Conservation (phyloP, 2,888 invertebrate genomes). For the Endotricha flammealis region DNA sequence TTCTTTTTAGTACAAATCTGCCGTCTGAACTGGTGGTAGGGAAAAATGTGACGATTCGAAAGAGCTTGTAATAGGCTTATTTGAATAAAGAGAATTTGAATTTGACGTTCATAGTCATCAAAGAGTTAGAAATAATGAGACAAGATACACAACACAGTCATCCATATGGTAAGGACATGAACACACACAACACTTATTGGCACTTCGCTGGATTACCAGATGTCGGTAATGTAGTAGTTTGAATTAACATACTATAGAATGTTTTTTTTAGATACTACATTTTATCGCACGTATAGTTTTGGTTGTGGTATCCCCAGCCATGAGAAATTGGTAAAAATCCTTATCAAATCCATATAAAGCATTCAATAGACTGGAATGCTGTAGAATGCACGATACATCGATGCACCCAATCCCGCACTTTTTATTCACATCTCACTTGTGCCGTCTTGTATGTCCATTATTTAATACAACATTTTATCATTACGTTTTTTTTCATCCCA, state of each 20-base stretch:
- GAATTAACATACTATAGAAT: constrained; percentile 48
- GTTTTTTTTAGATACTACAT: constrained; percentile 37
- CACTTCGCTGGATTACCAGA: constrained; percentile 27
- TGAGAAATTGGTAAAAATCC: constrained; percentile 44
- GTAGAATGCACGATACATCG: constrained; percentile 38
- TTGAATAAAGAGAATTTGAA: too few species aligned
- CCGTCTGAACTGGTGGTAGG: too few species aligned
- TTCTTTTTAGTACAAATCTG: too few species aligned
- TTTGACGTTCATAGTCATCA: too few species aligned
- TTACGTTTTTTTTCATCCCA: constrained; percentile 25
- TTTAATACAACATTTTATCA: constrained; percentile 19
- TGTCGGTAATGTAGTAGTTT: constrained; percentile 57
- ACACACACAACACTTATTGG: too few species aligned
- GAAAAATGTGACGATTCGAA: too few species aligned
- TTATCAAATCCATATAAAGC: constrained; percentile 41
- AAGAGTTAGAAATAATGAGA: too few species aligned
- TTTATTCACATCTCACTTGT: constrained; percentile 48
- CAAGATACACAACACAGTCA: too few species aligned
- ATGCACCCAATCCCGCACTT: constrained; percentile 31
- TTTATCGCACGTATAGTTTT: constrained; percentile 51
- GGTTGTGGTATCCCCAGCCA: constrained; percentile 53
- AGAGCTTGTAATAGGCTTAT: too few species aligned
- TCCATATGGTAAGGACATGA: too few species aligned
- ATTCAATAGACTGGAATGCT: constrained; percentile 68
- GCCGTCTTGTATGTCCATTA: constrained; percentile 41